A percentile compares a stretch with the other conserved stretches of the same genome.
Conservation (phyloP, 2,888 invertebrate genomes). For the Dione vanillae region DNA sequence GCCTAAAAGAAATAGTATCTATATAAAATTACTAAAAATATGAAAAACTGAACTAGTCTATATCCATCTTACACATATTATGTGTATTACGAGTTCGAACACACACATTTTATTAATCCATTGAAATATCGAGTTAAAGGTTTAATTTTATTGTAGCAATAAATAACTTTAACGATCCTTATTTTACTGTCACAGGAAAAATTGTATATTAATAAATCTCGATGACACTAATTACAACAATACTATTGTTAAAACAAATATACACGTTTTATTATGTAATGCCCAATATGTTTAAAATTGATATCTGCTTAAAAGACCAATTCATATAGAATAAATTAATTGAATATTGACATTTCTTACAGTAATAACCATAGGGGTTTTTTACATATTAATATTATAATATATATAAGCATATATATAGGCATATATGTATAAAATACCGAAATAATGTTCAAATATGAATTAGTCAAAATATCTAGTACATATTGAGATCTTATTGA, state of each 20-base stretch:
- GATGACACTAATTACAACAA: slow-evolving; percentile 25
- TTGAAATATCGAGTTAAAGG: slow-evolving; percentile 19
- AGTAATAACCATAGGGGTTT: too few relatives aligned
- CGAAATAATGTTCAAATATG: too few relatives aligned
- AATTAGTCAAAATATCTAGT: too few relatives aligned
- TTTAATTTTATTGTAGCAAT: slow-evolving; percentile 25
- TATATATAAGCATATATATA: too few relatives aligned
- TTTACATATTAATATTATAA: too few relatives aligned
- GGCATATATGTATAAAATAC: too few relatives aligned
- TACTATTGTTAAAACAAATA: slow-evolving; percentile 19
- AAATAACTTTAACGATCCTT: slow-evolving; percentile 24
- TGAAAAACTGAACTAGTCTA: background rate
- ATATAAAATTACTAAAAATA: too few relatives aligned
- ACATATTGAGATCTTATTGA: too few relatives aligned
- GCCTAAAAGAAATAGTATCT: too few relatives aligned
- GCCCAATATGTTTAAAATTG: background rate
- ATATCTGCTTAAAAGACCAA: background rate
- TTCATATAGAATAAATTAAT: background rate
- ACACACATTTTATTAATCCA: slow-evolving; percentile 17
- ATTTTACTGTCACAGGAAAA: slow-evolving; percentile 22
- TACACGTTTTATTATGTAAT: slow-evolving; percentile 9
- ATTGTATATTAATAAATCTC: slow-evolving; percentile 22
- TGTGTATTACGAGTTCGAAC: background rate
- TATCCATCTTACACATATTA: background rate
- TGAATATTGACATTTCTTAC: background rate